Evolutionary conservation across 2,888 invertebrate species (phyloP).

Genomic region (Amblyjoppa proteus): DNA sequence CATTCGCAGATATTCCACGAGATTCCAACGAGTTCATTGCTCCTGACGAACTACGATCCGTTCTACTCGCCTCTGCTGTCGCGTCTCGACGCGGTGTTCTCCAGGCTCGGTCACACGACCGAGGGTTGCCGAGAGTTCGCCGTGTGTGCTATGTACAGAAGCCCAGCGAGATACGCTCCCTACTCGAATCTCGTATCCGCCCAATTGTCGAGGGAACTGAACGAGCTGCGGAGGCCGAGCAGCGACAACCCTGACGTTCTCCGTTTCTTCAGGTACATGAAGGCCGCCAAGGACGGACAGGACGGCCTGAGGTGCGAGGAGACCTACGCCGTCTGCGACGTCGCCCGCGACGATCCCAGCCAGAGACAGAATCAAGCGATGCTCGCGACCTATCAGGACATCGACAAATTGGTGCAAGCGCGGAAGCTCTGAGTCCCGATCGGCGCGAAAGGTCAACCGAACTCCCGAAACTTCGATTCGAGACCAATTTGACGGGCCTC

Average conservation of each 20-base stretch:
- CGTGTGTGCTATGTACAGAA: conserved; percentile 95
- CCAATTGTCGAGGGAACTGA: conserved; percentile 94
- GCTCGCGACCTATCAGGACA: conserved; percentile 94
- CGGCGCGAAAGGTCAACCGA: not conserved
- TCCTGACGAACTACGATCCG: conserved; percentile 94
- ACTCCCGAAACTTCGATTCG: conserved; percentile 33
- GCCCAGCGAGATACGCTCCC: conserved; percentile 95
- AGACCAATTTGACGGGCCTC: conserved; percentile 48
- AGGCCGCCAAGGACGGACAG: conserved; percentile 94
- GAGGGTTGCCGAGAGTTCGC: conserved; percentile 93
- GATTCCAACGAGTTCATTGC: conserved; percentile 93
- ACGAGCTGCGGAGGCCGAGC: conserved; percentile 93
- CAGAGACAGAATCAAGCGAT: conserved; percentile 90
- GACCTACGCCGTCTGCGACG: conserved; percentile 89
- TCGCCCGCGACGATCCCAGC: conserved; percentile 88
- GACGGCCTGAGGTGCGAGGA: conserved; percentile 91
- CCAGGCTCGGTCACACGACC: conserved; percentile 88
- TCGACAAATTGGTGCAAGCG: conserved; percentile 94
- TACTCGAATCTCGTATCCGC: conserved; percentile 96
- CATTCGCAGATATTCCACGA: conserved; percentile 91
- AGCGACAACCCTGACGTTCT: conserved; percentile 95
- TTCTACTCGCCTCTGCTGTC: conserved; percentile 95
- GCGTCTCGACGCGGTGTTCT: conserved; percentile 93
- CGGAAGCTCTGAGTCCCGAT: conserved; percentile 86
- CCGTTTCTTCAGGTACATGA: conserved; percentile 96